phyloP scores from a whole-genome alignment of 1,140 invertebrate genomes.

The Saxidomus purpurata region DNA sequence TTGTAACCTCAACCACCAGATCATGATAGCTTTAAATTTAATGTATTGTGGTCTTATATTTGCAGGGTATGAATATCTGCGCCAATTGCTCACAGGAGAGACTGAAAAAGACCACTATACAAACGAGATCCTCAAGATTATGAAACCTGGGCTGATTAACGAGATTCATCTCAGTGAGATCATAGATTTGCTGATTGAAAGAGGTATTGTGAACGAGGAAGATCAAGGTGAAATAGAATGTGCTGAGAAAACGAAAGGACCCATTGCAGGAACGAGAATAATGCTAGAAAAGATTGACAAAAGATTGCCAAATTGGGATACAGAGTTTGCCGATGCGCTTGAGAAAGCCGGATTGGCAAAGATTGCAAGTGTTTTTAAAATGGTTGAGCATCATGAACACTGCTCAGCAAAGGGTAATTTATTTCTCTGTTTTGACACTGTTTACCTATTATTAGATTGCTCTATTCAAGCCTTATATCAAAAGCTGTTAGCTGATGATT shows the following conservation, averaged over 20 bases:
- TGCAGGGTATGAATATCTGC: neutral
- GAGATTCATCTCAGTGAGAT: neutral
- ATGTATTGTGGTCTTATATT: too few relatives aligned
- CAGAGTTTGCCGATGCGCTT: neutral
- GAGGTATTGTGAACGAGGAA: neutral
- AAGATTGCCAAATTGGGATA: neutral
- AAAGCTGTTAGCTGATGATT: neutral
- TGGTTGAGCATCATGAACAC: neutral
- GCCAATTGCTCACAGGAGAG: neutral
- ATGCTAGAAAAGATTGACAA: neutral
- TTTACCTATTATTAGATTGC: neutral
- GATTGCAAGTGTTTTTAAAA: neutral
- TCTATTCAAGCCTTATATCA: neutral
- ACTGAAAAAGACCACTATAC: neutral
- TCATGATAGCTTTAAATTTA: too few relatives aligned
- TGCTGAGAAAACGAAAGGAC: neutral
- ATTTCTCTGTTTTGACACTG: too few relatives aligned
- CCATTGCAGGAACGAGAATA: neutral
- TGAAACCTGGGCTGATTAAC: neutral
- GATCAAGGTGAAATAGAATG: neutral
- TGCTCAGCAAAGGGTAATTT: neutral
- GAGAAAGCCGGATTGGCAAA: neutral
- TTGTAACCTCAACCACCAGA: too few relatives aligned
- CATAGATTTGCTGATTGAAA: neutral
- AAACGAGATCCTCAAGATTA: neutral